Base-by-base conservation (phyloP, 1,140 invertebrate species). In the Drosophila navojoa region DNA sequence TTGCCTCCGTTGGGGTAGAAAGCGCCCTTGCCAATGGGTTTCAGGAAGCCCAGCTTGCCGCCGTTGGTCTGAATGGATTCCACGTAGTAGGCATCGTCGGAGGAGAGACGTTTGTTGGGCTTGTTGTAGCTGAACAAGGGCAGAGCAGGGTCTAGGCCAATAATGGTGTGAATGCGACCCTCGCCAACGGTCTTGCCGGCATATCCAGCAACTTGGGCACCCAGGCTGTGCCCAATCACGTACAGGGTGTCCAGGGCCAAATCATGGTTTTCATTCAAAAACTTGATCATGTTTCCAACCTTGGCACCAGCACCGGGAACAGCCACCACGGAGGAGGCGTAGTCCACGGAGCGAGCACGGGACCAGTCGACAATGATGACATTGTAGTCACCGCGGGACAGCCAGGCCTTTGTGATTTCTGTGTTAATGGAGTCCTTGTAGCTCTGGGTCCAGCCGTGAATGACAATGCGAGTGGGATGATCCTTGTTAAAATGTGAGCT, bases 361-460 rank as follows among this genome's bases (percentile, higher is more conserved):
- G 71, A 63, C 93, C 93, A 94, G 63, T 94, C 93, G 0, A 94
- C 90, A 0, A 92, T 81, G 15, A 94, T 93, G 1, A 94, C 91
- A 61, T 95, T 94, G 15, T 80, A 89, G 38, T 94, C 92, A n/a
- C 79, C 85, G 2, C 77, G 79, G 0, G 64, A 77, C 0, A 94
- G 76, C 71, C 92, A 93, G 4, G 91, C 93, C 76, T 81, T 47
- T 79, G 87, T 53, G 6, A 66, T 63, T 15, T 44, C 50, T 7
- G 10, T 61, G 42, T 67, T 77, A 11, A 71, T 61, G 22, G 42
- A 35, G 16, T 54, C 59, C 13, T 52, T 61, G 11, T 60, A 52
- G 25, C 40, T 61, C 38, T 78, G 16, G 61, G 67, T 53, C 69
- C 71, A 79, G 27, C 73, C 76, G 61, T 81, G 76, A 27, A 86